Evolutionary conservation across 2,888 invertebrate species (phyloP).

Genomic region (Aspidapion aeneum): DNA sequence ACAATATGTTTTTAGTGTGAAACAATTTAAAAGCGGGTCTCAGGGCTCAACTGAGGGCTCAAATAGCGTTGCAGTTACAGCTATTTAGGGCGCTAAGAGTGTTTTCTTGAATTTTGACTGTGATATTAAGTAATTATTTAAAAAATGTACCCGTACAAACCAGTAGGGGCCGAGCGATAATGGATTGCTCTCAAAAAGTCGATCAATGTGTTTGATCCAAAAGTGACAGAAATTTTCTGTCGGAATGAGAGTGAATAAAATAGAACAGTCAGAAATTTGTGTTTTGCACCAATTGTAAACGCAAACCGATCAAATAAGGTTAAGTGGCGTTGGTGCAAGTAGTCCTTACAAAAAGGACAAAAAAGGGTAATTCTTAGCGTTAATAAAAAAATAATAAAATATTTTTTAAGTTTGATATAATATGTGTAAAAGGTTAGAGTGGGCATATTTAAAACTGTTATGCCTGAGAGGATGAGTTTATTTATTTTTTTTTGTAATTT

Average conservation of each 20-base stretch:
- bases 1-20: too few relatives aligned
- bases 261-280: background rate
- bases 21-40: too few relatives aligned
- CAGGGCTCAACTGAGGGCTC: constrained; percentile 31
- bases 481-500: background rate
- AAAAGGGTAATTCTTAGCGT: background rate
- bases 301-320: background rate
- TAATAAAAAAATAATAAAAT: background rate
- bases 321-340: background rate
- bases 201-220: too few relatives aligned
- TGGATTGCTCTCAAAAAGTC: too few relatives aligned
- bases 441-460: background rate
- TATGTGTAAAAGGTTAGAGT: background rate
- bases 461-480: background rate
- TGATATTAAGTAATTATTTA: constrained; percentile 39
- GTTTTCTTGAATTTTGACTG: constrained; percentile 46
- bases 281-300: background rate
- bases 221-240: background rate
- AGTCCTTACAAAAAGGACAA: background rate
- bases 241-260: background rate
- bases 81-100: constrained; percentile 47
- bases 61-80: constrained; percentile 48
- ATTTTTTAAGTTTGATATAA: background rate
- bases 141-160: background rate
- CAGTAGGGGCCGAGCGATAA: too few relatives aligned